phyloP scores from a whole-genome alignment of 2,888 invertebrate species.

The Athripsodes cinereus region DNA sequence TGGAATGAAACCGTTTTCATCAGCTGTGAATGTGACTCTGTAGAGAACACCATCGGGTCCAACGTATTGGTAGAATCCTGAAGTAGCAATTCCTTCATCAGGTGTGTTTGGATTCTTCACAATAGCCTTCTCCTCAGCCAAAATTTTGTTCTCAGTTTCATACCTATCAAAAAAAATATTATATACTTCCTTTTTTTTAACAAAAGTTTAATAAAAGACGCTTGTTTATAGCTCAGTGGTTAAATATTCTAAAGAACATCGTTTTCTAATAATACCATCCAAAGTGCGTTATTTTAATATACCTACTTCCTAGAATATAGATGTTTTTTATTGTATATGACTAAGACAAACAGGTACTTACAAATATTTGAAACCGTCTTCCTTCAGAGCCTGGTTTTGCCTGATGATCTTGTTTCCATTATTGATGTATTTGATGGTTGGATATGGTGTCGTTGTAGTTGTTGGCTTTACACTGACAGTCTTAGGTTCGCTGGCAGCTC shows the following conservation, averaged over 20 bases:
- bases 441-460: conserved; percentile 41
- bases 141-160: conserved; percentile 51
- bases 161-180: conserved; percentile 36
- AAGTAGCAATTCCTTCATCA: conserved; percentile 47
- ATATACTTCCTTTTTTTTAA: neutral
- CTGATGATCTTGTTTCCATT: conserved; percentile 49
- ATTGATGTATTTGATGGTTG: conserved; percentile 47
- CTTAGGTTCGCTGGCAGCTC: conserved; percentile 40
- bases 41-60: conserved; percentile 50
- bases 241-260: too few relatives aligned
- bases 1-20: conserved; percentile 49
- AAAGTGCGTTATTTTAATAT: too few relatives aligned
- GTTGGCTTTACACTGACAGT: conserved; percentile 26
- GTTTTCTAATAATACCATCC: too few relatives aligned
- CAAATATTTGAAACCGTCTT: conserved; percentile 50
- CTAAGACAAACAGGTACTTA: too few relatives aligned
- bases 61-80: conserved; percentile 50
- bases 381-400: conserved; percentile 46
- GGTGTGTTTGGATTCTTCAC: conserved; percentile 46
- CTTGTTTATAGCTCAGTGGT: too few relatives aligned
- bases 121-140: conserved; percentile 48
- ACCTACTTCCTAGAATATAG: too few relatives aligned
- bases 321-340: too few relatives aligned
- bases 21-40: conserved; percentile 49
- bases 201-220: too few relatives aligned